Conservation (phyloP, 2,888 invertebrate genomes). For the Ypsolopha scabrella region DNA sequence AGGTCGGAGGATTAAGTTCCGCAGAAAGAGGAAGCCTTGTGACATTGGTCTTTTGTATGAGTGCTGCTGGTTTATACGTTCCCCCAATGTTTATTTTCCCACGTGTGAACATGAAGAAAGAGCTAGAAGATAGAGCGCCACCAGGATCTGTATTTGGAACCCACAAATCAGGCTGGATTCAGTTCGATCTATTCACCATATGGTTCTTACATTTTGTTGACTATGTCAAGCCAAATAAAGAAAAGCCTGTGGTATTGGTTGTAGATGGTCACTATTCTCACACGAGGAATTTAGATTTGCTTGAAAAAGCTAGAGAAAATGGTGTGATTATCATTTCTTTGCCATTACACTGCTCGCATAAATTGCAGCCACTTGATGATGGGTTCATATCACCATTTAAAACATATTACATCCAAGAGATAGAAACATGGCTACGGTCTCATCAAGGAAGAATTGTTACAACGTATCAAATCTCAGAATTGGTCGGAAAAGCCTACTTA, state of each 20-base stretch:
- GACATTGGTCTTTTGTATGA: constrained; percentile 4
- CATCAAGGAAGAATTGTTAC: constrained; percentile 14
- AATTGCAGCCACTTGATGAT: constrained; percentile 27
- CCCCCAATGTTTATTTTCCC: too few species aligned
- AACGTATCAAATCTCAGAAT: constrained; percentile 17
- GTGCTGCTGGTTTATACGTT: too few species aligned
- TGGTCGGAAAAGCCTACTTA: constrained; percentile 18
- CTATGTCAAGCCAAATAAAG: constrained; percentile 5
- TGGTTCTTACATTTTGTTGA: too few species aligned
- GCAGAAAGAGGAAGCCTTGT: constrained; percentile 9
- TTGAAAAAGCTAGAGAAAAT: constrained; percentile 24
- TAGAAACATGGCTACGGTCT: constrained; percentile 18
- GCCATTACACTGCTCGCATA: constrained; percentile 27
- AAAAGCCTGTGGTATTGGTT: constrained; percentile 11
- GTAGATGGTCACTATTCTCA: constrained; percentile 22
- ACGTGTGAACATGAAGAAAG: too few species aligned
- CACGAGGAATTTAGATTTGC: constrained; percentile 22
- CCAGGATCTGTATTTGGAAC: too few species aligned
- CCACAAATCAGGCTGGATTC: too few species aligned
- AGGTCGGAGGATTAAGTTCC: background rate
- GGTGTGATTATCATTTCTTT: constrained; percentile 23
- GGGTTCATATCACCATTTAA: constrained; percentile 30
- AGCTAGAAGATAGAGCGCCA: too few species aligned
- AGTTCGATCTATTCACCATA: too few species aligned
- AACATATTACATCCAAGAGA: constrained; percentile 24